phyloP scores from a whole-genome alignment of 2,888 invertebrate species.

The Pollenia angustigena region DNA sequence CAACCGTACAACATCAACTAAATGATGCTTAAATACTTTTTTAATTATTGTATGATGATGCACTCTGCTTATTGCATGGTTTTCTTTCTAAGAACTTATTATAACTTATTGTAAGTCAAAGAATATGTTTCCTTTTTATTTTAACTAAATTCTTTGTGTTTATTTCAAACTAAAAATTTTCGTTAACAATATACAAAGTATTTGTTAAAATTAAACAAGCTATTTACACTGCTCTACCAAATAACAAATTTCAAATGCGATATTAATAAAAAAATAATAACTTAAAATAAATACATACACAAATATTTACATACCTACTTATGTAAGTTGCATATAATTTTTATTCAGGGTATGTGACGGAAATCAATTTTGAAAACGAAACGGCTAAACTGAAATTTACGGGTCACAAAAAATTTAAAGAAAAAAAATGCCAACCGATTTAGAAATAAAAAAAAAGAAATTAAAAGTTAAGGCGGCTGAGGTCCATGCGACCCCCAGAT shows the following conservation, averaged over 20 bases:
- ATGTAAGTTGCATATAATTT: too few species aligned
- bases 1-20: constrained; percentile 42
- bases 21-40: constrained; percentile 34
- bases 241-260: background rate
- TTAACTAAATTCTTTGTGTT: constrained; percentile 22
- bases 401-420: too few species aligned
- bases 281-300: too few species aligned
- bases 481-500: too few species aligned
- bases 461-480: too few species aligned
- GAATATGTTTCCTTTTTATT: constrained; percentile 39
- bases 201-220: constrained; percentile 57
- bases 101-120: constrained; percentile 38
- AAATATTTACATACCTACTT: too few species aligned
- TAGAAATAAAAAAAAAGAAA: too few species aligned
- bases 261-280: too few species aligned
- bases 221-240: constrained; percentile 28
- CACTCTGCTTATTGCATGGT: constrained; percentile 38
- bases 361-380: too few species aligned
- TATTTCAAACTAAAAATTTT: constrained; percentile 46
- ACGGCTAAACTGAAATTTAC: too few species aligned
- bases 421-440: too few species aligned
- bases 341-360: too few species aligned
- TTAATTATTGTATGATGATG: constrained; percentile 35
- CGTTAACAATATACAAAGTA: constrained; percentile 64
- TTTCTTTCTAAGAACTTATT: constrained; percentile 11